Base-by-base conservation (phyloP, 2,888 invertebrate species). In the Horisme vitalbata region DNA sequence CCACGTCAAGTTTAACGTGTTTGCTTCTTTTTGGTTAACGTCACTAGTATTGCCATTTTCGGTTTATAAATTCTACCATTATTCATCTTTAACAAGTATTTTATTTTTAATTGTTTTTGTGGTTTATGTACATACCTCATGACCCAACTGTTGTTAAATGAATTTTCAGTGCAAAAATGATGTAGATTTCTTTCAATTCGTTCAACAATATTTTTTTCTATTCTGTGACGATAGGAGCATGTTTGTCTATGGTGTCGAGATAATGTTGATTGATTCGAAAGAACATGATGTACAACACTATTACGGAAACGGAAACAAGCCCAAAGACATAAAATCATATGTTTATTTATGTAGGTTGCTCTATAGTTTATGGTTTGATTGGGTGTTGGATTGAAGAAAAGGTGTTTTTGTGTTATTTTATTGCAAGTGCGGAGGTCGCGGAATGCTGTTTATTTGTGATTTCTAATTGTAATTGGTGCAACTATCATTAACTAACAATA, bases 1-100 rank as follows among this genome's bases (percentile, higher is more conserved):
- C 87, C 88, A 88, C 89, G 89, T 89, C 88, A 89, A 88, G 84
- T 88, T 30, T 85, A 85, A 88, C 87, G 88, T 87, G 87, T 88
- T 87, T 88, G 79, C 70, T 87, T 87, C 86, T 85, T 85, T 85
- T 81, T 88, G 88, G 87, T 75, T 73, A 71, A 53, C 66, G 63
- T 47, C 49, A 65, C 68, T 72, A 27, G 11, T 27, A 67, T 82
- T 84, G 79, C 81, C 80, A 79, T 60, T 23, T 20, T 23, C 12
- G n/a, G n/a, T n/a, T n/a, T n/a, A n/a, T n/a, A n/a, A n/a, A 23
- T 11, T 14, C 5, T 12, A 12, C 13, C 5, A 5, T 28, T n/a
- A 13, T 1, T 13, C 8, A 13, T 7, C 11, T 18, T 18, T 18
- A 18, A 2, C 4, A 1, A 1, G 18, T 18, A 18, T 1, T 18